Conservation (phyloP, 2,113 vertebrate species). For the Aplodontia rufa region DNA sequence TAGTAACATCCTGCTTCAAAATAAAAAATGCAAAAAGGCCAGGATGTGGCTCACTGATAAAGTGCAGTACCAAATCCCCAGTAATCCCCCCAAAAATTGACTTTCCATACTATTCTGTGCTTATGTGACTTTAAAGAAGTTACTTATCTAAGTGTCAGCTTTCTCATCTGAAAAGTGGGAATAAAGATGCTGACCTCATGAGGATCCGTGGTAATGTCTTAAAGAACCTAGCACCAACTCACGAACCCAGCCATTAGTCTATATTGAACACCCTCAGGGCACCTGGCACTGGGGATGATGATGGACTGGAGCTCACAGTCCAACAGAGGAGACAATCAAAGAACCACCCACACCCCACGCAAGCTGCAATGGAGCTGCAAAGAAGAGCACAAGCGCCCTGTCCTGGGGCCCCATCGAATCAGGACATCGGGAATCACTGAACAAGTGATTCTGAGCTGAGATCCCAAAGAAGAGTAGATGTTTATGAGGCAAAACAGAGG, state of each 20-base stretch:
- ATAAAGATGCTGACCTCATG: background rate
- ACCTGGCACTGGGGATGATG: background rate
- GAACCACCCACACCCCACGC: no score
- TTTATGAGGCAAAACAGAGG: background rate
- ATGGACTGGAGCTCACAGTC: background rate
- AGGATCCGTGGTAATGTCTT: background rate
- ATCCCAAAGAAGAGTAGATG: background rate
- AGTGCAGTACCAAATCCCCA: background rate
- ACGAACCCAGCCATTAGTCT: background rate
- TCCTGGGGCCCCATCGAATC: fast-evolving
- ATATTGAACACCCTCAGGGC: background rate
- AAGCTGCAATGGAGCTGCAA: fast-evolving
- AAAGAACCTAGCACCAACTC: background rate
- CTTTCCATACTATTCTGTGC: background rate
- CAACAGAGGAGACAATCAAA: background rate
- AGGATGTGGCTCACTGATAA: background rate
- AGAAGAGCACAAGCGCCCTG: background rate
- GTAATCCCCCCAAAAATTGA: background rate
- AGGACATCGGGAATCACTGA: background rate
- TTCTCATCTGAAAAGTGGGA: background rate
- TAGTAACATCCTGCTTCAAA: background rate
- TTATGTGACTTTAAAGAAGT: background rate
- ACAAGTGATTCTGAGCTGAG: background rate
- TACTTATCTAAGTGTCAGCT: background rate
- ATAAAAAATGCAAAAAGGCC: background rate